Base-by-base conservation (phyloP, 1,140 invertebrate species). In the Prorops nasuta region DNA sequence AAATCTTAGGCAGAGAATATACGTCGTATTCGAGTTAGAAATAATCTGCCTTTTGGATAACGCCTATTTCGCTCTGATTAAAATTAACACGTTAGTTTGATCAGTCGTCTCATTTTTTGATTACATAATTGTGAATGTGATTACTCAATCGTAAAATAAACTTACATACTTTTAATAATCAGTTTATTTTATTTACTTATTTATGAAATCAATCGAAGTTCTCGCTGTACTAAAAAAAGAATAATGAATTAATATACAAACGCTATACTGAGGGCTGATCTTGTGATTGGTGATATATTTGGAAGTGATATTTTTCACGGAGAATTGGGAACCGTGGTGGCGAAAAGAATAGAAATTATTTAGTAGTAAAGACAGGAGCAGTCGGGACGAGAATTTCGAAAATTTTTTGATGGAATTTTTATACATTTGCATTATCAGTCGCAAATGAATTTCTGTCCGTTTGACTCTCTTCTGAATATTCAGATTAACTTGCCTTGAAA, bases 401-500 rank as follows among this genome's bases (percentile, higher is more conserved):
- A 51, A 41, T 44, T 34, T 21, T 22, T 10, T 36, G 34, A n/a
- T 31, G 10, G 49, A 51, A 57, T 54, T 73, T 72, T 71, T 68
- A 66, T 70, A 73, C 59, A 67, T 71, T 71, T 71, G 63, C 64
- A 70, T 57, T 19, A 49, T 66, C 70, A 69, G 41, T 4, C 10
- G 10, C 4, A 28, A 28, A 10, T 28, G 4, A 28, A 28, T 10
- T 28, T 6, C 4, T 28, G 24, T 28, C 24, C 4, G 24, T 10
- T 6, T 28, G 10, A 28, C 10, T 6, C 10, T 28, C 24, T 28
- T 28, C 24, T 4, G 10, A 28, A 28, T 28, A 4, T 28, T 28
- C 24, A 6, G 4, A 6, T 28, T 28, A 10, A 28, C 24, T 28
- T 4, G 4, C 10, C 10, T 28, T 4, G 24, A 28, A 28, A 28